phyloP scores from a whole-genome alignment of 1,140 invertebrate genomes.

The Homalodisca vitripennis region DNA sequence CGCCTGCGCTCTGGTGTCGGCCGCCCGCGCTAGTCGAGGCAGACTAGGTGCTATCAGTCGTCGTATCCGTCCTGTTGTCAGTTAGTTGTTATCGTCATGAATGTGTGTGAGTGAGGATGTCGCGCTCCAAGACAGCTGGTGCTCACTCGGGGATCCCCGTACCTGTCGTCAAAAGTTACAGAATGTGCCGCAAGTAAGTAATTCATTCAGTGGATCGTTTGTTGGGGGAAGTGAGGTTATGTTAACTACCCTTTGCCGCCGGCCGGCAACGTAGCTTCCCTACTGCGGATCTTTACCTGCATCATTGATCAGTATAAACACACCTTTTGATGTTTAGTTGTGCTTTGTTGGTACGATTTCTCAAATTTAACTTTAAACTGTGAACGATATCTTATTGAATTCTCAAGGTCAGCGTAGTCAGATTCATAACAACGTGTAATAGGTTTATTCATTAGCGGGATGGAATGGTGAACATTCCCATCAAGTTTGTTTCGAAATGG shows the following conservation, averaged over 20 bases:
- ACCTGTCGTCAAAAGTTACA: not conserved
- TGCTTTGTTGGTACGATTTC: no score
- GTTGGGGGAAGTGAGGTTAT: constrained; percentile 10
- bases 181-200: constrained; percentile 23
- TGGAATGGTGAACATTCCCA: no score
- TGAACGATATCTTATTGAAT: no score
- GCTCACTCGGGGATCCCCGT: constrained; percentile 5
- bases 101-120: constrained; percentile 3
- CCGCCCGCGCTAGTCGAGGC: not conserved
- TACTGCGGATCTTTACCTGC: constrained; percentile 10
- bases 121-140: not conserved
- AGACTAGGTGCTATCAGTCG: not conserved
- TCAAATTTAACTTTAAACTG: no score
- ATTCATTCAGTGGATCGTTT: not conserved
- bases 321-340: no score
- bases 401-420: no score
- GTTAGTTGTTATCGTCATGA: no score
- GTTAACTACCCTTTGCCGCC: not conserved
- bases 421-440: no score
- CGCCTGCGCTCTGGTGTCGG: not conserved
- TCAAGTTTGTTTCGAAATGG: no score
- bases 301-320: no score
- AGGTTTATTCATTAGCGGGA: no score
- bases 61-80: not conserved
- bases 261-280: not conserved